Evolutionary conservation across 2,888 invertebrate genomes (phyloP), one percentile per base, ranked within the genome.

Genomic region (Philopedon plagiatum): DNA sequence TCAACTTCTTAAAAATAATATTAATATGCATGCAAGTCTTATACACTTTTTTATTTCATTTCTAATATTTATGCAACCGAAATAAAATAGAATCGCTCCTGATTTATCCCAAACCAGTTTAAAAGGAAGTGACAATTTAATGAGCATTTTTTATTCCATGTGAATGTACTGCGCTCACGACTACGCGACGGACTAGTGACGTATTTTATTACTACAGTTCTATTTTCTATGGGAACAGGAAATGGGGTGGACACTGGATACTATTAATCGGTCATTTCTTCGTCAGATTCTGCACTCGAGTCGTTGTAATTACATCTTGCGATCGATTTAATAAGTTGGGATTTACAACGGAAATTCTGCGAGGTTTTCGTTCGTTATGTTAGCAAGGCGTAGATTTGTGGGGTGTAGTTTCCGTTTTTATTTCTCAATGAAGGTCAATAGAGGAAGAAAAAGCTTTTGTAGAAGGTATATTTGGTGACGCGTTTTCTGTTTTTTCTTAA

Each of bases 181-280:
- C 23, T 58, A 18, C 57, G 23, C 23, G 7, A 19, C 49, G 46
- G 5, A 11, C 2, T n/a, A 29, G 9, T 15, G 51, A 29, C 29
- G 29, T 29, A 29, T 54, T 26, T 54, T 54, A 54, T 29, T 54
- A n/a, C n/a, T n/a, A 54, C 51, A 13, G 51, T 15, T 29, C 51
- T 54, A 54, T 54, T 54, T 54, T 54, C 51, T 54, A 54, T 68
- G 68, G 54, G 68, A 68, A 68, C 68, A 26, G 68, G 68, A 68
- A 68, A 54, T 68, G 54, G 68, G 68, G 68, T 68, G 68, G 68
- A 68, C 68, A 61, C 51, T 61, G 68, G 68, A 60, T 61, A 61
- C 46, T 61, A 61, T 61, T 61, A 29, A 32, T 29, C 44, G 61
- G 32, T 15, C 26, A 60, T 21, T 60, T 29, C 60, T 60, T 60